These are phyloP conservation scores for Diarsia dahlii DNA, from an alignment of 2,888 invertebrate genomes.

Conservation along the genomic window DNA sequence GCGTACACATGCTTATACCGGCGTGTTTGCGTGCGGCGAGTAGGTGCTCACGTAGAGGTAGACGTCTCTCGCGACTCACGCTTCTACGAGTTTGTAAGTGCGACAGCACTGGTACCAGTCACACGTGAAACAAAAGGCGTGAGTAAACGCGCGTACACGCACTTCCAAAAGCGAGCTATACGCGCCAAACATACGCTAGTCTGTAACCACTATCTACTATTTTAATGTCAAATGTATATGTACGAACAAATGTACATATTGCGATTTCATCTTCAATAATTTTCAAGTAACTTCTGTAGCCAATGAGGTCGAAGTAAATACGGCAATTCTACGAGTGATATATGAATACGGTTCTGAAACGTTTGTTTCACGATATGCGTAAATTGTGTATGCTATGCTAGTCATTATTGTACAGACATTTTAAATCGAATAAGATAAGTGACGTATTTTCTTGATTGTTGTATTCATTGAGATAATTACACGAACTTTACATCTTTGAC, in stretches of 20 bases:
- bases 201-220: background rate
- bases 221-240: background rate
- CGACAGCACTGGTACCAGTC: background rate
- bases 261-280: background rate
- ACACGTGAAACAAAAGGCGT: background rate
- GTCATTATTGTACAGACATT: conserved; percentile 88
- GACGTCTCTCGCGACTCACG: background rate
- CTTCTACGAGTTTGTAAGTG: background rate
- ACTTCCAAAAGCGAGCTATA: background rate
- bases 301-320: background rate
- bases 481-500: conserved; percentile 67
- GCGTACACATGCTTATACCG: background rate
- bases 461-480: conserved; percentile 72
- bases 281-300: background rate
- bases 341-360: conserved; percentile 58
- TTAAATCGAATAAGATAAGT: conserved; percentile 74
- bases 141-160: background rate
- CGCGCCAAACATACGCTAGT: background rate
- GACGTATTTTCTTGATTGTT: conserved; percentile 85
- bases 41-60: background rate
- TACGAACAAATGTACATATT: background rate
- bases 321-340: background rate
- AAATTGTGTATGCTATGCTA: conserved; percentile 88
- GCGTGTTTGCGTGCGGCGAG: background rate
- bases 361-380: conserved; percentile 79